Evolutionary conservation across 2,888 invertebrate species (phyloP).

Genomic region (Cephus nigrinus): DNA sequence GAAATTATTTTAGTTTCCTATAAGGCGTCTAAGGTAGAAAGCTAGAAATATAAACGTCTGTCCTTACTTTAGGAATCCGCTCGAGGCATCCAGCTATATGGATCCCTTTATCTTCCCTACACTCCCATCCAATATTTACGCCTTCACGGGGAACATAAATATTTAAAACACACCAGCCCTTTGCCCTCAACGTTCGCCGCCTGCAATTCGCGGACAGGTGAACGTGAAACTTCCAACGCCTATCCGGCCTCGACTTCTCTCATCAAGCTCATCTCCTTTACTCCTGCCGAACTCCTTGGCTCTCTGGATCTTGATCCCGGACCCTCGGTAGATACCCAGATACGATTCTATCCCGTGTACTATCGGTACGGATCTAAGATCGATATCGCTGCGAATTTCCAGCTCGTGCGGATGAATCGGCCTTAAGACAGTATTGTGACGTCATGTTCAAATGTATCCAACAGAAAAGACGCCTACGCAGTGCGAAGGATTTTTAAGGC

Average conservation of each 20-base stretch:
- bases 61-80: constrained; percentile 11
- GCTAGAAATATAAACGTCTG: background rate
- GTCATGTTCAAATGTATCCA: background rate
- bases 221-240: background rate
- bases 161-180: constrained; percentile 45
- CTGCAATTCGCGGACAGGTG: background rate
- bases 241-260: background rate
- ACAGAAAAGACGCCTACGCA: background rate
- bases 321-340: background rate
- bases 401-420: background rate
- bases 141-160: constrained; percentile 49
- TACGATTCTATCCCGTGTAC: background rate
- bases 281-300: background rate
- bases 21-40: constrained; percentile 13
- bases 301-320: background rate
- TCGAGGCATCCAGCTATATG: background rate
- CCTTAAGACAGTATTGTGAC: background rate
- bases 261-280: background rate
- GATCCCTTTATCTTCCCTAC: constrained; percentile 4
- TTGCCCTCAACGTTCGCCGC: constrained; percentile 28
- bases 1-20: constrained; percentile 38
- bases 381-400: background rate
- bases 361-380: background rate
- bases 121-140: constrained; percentile 49
- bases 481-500: background rate